Evolutionary conservation across 2,113 vertebrate species (phyloP), one percentile per base, ranked within the genome.

Genomic region (Eupsittula cactorum): DNA sequence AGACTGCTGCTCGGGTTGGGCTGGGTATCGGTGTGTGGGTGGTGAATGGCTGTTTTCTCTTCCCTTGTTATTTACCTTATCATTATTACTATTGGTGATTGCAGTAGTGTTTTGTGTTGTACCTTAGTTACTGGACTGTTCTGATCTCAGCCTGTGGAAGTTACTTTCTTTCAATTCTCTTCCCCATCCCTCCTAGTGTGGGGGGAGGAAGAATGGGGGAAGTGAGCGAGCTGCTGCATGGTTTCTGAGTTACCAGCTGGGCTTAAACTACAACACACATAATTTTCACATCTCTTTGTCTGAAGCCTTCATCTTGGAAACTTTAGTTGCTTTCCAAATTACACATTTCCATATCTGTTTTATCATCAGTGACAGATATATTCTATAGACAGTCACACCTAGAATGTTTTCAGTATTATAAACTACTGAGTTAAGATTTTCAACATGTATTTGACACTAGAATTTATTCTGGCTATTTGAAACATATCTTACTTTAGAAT

Each of bases 161-260:
- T 21, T 59, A n/a, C 33, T n/a, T n/a, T n/a, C 5, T n/a, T 59
- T n/a, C 20, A 1, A 59, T 23, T n/a, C 33, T 59, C 31, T 20
- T 57, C 20, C 55, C 33, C 33, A 59, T n/a, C 55, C 33, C 13
- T n/a, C 55, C 6, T 4, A 13, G 13, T 23, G 8, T 21, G 9
- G 20, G 55, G 33, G 55, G 13, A 57, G 31, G 19, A 59, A n/a
- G 13, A 59, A 23, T 9, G 1, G 13, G 13, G 55, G 55, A 13
- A 59, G 20, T n/a, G 33, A n/a, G 12, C 0, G 0, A n/a, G 33
- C 33, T 0, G 55, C 33, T 59, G 20, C 12, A 13, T 59, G 20
- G 33, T 21, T 23, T n/a, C 55, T 57, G 13, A n/a, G 19, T 57
- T 57, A 23, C 19, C 11, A 14, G 55, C 13, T 59, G 55, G 55